Conservation (phyloP, 2,888 invertebrate species). For the Archaeoteleia sp. region DNA sequence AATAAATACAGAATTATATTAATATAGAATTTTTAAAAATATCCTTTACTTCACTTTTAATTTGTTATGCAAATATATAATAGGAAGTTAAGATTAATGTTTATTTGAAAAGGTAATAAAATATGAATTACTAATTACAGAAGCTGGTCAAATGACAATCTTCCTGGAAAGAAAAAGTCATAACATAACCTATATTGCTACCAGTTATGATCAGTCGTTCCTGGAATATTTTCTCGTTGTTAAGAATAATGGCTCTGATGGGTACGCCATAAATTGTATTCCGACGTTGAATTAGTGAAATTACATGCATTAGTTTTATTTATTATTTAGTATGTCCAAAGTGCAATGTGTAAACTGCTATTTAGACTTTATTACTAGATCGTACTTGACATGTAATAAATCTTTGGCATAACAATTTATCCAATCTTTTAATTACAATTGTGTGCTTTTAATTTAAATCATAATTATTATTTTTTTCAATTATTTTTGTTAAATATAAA, state of each 20-base stretch:
- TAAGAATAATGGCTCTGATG: not conserved
- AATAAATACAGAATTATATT: too few species aligned
- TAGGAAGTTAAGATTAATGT: slow-evolving; percentile 15
- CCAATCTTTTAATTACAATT: too few species aligned
- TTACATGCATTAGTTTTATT: slow-evolving; percentile 21
- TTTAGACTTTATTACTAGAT: slow-evolving; percentile 12
- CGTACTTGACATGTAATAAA: slow-evolving; percentile 28
- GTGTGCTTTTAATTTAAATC: too few species aligned
- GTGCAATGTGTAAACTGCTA: too few species aligned
- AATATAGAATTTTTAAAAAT: too few species aligned
- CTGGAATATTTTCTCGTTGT: slow-evolving; percentile 21
- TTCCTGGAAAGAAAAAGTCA: slow-evolving; percentile 22
- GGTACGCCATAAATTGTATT: slow-evolving; percentile 19
- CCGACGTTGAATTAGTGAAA: slow-evolving; percentile 21
- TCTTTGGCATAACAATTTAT: too few species aligned
- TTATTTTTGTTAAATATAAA: too few species aligned
- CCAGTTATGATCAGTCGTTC: slow-evolving; percentile 12
- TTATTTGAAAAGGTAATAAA: slow-evolving; percentile 17
- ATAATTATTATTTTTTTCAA: too few species aligned
- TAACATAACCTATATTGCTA: slow-evolving; percentile 21
- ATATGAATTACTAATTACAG: slow-evolving; percentile 4
- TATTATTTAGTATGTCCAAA: slow-evolving; percentile 28
- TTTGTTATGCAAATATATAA: slow-evolving; percentile 17
- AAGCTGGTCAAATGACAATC: slow-evolving; percentile 10
- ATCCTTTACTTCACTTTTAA: too few species aligned